These are phyloP conservation scores for Taurulus bubalis DNA, from an alignment of 2,113 vertebrate genomes.

Conservation along the genomic window DNA sequence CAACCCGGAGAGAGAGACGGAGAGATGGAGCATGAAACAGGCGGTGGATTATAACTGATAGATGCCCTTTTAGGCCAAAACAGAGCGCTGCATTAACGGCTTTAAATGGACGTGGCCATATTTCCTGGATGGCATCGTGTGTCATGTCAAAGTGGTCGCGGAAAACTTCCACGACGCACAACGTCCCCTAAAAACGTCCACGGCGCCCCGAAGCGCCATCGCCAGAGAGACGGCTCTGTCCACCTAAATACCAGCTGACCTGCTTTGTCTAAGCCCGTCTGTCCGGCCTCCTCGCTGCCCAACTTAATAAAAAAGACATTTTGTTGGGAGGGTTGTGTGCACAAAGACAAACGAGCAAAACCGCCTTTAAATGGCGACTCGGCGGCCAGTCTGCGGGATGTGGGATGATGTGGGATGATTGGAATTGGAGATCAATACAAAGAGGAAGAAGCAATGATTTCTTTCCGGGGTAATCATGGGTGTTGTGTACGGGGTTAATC, in stretches of 20 bases:
- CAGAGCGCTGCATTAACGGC: conserved; percentile 68
- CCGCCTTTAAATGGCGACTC: conserved; percentile 16
- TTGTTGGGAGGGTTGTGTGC: conserved; percentile 45
- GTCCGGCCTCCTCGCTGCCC: conserved; percentile 47
- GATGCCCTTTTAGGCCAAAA: conserved; percentile 64
- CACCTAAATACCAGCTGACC: conserved; percentile 75
- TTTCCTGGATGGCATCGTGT: conserved; percentile 62
- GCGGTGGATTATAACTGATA: conserved; percentile 68
- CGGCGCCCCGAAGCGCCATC: not conserved
- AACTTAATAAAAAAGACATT: conserved; percentile 62
- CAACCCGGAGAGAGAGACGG: conserved; percentile 28
- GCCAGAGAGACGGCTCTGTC: conserved; percentile 30
- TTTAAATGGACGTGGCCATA: conserved; percentile 56
- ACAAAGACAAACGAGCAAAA: conserved; percentile 46
- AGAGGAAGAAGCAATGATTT: conserved; percentile 8
- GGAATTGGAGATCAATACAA: conserved; percentile 63
- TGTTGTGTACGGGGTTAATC: not conserved
- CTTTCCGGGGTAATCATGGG: conserved; percentile 2
- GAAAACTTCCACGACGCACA: conserved; percentile 36
- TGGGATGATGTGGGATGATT: conserved; percentile 24
- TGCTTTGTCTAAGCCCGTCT: conserved; percentile 71
- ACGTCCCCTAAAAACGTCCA: conserved; percentile 26
- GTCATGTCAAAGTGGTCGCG: conserved; percentile 27
- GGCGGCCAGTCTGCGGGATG: conserved; percentile 19
- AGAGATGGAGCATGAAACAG: conserved; percentile 34